phyloP scores from a whole-genome alignment of 2,888 invertebrate species.

The Heliothis peltigera region DNA sequence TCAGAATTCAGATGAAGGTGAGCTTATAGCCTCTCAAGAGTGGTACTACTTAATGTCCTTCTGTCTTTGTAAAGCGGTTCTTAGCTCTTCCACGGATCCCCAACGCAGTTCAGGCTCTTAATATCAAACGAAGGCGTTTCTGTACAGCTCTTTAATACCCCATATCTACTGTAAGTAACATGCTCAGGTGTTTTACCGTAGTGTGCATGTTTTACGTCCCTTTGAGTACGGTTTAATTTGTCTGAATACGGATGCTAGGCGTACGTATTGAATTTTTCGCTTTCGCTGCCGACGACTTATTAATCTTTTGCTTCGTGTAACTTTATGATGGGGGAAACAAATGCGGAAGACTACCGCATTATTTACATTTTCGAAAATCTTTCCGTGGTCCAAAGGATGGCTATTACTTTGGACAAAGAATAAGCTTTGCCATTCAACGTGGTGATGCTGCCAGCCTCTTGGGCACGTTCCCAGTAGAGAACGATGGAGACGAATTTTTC shows the following conservation, averaged over 20 bases:
- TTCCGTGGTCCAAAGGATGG: too few relatives aligned
- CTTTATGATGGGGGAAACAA: too few relatives aligned
- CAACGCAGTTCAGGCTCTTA: constrained; percentile 54
- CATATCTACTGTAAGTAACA: constrained; percentile 36
- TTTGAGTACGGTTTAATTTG: constrained; percentile 34
- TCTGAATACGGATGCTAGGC: constrained; percentile 6
- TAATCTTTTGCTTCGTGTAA: background rate
- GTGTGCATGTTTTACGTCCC: constrained; percentile 28
- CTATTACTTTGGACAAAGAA: too few relatives aligned
- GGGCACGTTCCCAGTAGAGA: too few relatives aligned
- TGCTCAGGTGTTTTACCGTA: constrained; percentile 27
- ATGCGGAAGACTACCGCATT: too few relatives aligned
- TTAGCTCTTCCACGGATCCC: background rate
- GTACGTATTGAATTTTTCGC: constrained; percentile 29
- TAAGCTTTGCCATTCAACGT: too few relatives aligned
- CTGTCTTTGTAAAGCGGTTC: background rate
- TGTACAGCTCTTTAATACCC: constrained; percentile 51
- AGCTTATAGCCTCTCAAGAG: too few relatives aligned
- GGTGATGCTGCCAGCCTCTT: too few relatives aligned
- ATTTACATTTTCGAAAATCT: too few relatives aligned
- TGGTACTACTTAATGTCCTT: too few relatives aligned
- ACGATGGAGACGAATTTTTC: too few relatives aligned
- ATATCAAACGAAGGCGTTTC: constrained; percentile 63
- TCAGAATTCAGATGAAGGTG: too few relatives aligned
- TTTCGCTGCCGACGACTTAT: constrained; percentile 23